Percentiles rank a stretch among this genome's conserved stretches.
Evolutionary conservation across 2,113 vertebrate species (phyloP).

Genomic region (Anguilla japonica): DNA sequence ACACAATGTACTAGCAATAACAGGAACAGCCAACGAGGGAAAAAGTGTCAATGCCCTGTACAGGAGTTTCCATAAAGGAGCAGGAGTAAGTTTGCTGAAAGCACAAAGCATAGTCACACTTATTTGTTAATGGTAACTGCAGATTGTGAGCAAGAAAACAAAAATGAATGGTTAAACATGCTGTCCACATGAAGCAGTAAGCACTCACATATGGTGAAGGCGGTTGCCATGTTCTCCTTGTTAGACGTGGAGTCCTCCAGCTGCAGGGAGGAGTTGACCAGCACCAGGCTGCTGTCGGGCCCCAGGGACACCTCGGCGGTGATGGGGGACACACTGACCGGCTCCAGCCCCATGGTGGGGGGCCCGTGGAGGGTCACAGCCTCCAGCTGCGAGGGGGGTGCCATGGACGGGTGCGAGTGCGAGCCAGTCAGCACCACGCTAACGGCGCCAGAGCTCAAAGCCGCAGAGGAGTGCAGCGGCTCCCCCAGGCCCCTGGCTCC

Average conservation of each 20-base stretch:
- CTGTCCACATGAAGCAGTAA: not conserved
- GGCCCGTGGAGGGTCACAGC: conserved; percentile 87
- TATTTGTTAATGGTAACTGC: not conserved
- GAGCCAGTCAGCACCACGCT: conserved; percentile 91
- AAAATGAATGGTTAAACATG: not conserved
- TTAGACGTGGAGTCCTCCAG: conserved; percentile 90
- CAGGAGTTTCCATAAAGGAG: not conserved
- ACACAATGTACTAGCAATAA: conserved; percentile 10
- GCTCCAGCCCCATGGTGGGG: conserved; percentile 86
- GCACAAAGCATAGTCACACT: not conserved
- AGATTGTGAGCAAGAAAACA: not conserved
- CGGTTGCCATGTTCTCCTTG: conserved; percentile 91
- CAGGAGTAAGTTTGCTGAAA: not conserved
- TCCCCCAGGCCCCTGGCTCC: conserved; percentile 79
- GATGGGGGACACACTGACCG: conserved; percentile 88
- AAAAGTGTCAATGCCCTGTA: not conserved
- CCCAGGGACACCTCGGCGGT: conserved; percentile 90
- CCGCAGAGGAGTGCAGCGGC: conserved; percentile 80
- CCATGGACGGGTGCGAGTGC: conserved; percentile 71
- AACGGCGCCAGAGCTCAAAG: conserved; percentile 85
- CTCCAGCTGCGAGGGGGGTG: conserved; percentile 76
- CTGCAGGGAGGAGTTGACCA: conserved; percentile 87
- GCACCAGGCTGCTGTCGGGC: conserved; percentile 86
- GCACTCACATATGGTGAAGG: conserved; percentile 92
- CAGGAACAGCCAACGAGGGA: not conserved